Evolutionary conservation across 2,888 invertebrate species (phyloP).

Genomic region (Ceraclea dissimilis): DNA sequence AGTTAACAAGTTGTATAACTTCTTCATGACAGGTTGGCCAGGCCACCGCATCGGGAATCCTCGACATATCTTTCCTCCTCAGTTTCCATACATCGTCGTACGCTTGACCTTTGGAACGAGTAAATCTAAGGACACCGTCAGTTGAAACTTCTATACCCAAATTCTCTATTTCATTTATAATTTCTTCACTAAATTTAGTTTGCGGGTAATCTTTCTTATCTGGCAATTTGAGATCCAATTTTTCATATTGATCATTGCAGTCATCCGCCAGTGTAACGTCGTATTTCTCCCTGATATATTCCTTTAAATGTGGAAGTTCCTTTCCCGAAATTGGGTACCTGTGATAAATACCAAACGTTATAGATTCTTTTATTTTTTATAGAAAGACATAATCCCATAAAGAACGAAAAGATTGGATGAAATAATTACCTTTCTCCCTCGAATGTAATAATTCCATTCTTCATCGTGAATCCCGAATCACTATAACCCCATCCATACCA

Average conservation of each 20-base stretch:
- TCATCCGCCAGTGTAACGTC: slow-evolving; percentile 49
- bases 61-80: slow-evolving; percentile 63
- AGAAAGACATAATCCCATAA: background rate
- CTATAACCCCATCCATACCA: slow-evolving; percentile 88
- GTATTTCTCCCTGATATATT: slow-evolving; percentile 71
- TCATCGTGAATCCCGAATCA: slow-evolving; percentile 59
- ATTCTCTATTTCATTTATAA: slow-evolving; percentile 43
- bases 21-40: slow-evolving; percentile 90
- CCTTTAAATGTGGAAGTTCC: slow-evolving; percentile 66
- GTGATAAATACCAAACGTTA: slow-evolving; percentile 26
- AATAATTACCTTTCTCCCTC: slow-evolving; percentile 57
- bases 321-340: slow-evolving; percentile 73
- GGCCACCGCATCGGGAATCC: slow-evolving; percentile 88
- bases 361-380: background rate
- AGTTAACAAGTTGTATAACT: slow-evolving; percentile 68
- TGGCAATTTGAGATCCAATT: background rate
- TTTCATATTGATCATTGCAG: background rate
- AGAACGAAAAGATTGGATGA: background rate
- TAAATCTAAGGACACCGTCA: slow-evolving; percentile 65
- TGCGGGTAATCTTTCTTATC: slow-evolving; percentile 31
- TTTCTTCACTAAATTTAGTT: slow-evolving; percentile 44
- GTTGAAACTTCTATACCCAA: slow-evolving; percentile 50
- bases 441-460: slow-evolving; percentile 55
- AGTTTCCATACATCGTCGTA: slow-evolving; percentile 80
- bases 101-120: slow-evolving; percentile 89